Evolutionary conservation across 2,888 invertebrate genomes (phyloP).

Genomic region (Chymomyza amoena): DNA sequence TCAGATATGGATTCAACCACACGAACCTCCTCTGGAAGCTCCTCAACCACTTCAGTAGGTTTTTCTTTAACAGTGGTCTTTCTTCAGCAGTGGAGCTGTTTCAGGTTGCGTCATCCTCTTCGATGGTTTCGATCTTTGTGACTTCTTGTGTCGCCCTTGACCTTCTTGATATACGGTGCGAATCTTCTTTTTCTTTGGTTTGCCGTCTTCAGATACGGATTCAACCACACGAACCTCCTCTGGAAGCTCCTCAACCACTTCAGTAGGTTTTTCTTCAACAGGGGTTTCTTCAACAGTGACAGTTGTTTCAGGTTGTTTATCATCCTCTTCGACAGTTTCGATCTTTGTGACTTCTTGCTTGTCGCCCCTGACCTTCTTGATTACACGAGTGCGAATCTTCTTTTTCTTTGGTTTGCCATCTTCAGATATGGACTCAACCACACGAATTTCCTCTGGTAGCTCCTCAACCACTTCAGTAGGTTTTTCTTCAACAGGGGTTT

Average conservation of each 20-base stretch:
- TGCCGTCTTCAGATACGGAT: too few relatives aligned
- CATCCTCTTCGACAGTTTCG: constrained; percentile 75
- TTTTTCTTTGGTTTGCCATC: constrained; percentile 62
- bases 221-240: constrained; percentile 20
- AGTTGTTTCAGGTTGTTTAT: constrained; percentile 66
- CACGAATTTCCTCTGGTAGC: constrained; percentile 54
- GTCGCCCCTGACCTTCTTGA: constrained; percentile 63
- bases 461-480: constrained; percentile 32
- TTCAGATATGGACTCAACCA: constrained; percentile 54
- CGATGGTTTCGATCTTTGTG: constrained; percentile 67
- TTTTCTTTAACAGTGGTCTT: constrained; percentile 38
- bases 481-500: constrained; percentile 37
- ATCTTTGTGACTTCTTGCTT: constrained; percentile 75
- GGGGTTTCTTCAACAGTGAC: constrained; percentile 51
- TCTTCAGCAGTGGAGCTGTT: constrained; percentile 66
- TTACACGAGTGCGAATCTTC: constrained; percentile 68
- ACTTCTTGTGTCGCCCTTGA: too few relatives aligned
- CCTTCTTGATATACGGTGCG: too few relatives aligned
- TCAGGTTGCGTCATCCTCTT: constrained; percentile 73
- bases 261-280: constrained; percentile 39
- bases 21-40: constrained; percentile 54
- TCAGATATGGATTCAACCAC: constrained; percentile 55
- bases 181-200: too few relatives aligned
- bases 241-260: constrained; percentile 50
- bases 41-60: constrained; percentile 30